Evolutionary conservation across 2,797 vertebrate genomes (phyloP), one percentile per base, ranked within the genome.

Genomic region (Tauraco hartlaubi): DNA sequence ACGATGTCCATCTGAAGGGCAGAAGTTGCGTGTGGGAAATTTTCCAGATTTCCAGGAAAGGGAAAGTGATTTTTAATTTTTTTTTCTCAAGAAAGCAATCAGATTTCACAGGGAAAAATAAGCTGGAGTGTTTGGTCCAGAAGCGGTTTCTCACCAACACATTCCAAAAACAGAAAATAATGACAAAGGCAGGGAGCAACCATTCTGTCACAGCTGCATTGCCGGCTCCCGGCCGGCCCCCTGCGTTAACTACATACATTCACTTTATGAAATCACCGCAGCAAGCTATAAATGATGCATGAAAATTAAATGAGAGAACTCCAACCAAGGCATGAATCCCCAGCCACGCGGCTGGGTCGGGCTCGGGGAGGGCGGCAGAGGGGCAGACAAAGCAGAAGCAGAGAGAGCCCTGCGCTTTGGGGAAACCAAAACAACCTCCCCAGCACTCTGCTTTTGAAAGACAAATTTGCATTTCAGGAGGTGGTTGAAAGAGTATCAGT

Each of bases 291-390:
- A 97, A 96, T 96, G 95, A 94, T 97, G 96, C 96, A 97, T 95
- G 96, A 96, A 97, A 96, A 97, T 95, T 96, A 96, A 94, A 96
- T 95, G 96, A 96, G 94, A 96, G 94, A 93, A 92, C 94, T 90
- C 96, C 90, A 96, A 95, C 82, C 83, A 95, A 93, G 92, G 73
- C 95, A 94, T 61, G 92, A 96, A 90, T 96, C 93, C 79, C 82
- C 0, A 18, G 62, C 92, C 94, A 92, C 96, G 96, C 73, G 93
- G 92, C 79, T 3, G 26, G 58, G 78, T 23, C 7, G 46, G 85
- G 69, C 55, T 51, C 1, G 0, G 71, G 71, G 52, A 78, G 52
- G 56, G 82, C 6, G 0, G 82, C 92, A 64, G 64, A 83, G 85
- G 93, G 85, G 66, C 80, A 93, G 87, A 96, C 93, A 97, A 95